phyloP scores from a whole-genome alignment of 2,797 vertebrate species.

The Cryptoblepharus egeriae region DNA sequence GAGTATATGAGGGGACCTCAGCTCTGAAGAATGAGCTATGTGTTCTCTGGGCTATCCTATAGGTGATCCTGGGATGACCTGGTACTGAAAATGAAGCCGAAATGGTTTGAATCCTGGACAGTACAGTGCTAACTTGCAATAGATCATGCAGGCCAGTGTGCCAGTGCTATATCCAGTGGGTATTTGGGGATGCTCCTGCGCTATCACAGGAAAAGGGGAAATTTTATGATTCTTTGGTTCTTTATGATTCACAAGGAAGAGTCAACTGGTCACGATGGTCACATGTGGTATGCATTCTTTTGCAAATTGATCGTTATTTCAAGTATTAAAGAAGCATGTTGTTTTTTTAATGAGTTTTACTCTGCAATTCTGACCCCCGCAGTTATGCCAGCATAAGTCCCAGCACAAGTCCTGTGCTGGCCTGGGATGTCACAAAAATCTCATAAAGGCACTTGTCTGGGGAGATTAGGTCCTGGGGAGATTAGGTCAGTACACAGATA shows the following conservation, averaged over 20 bases:
- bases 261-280: neutral
- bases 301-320: slow-evolving; percentile 1
- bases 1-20: neutral
- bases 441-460: too few relatives aligned
- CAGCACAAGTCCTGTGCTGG: too few relatives aligned
- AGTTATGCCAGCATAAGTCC: too few relatives aligned
- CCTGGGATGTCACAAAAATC: too few relatives aligned
- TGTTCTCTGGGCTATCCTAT: neutral
- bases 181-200: too few relatives aligned
- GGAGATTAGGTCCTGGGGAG: too few relatives aligned
- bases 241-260: slow-evolving; percentile 17
- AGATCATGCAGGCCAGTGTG: neutral
- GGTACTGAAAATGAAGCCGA: neutral
- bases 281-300: slow-evolving; percentile 9
- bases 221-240: too few relatives aligned
- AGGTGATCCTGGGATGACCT: neutral
- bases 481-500: too few relatives aligned
- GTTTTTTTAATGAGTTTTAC: slow-evolving; percentile 33
- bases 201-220: too few relatives aligned
- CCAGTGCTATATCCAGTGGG: too few relatives aligned
- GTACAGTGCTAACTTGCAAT: neutral
- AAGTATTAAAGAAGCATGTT: neutral
- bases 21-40: too few relatives aligned
- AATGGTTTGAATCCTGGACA: neutral
- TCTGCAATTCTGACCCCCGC: too few relatives aligned